phyloP scores from a whole-genome alignment of 2,888 invertebrate genomes.

The Stomorhina lunata region DNA sequence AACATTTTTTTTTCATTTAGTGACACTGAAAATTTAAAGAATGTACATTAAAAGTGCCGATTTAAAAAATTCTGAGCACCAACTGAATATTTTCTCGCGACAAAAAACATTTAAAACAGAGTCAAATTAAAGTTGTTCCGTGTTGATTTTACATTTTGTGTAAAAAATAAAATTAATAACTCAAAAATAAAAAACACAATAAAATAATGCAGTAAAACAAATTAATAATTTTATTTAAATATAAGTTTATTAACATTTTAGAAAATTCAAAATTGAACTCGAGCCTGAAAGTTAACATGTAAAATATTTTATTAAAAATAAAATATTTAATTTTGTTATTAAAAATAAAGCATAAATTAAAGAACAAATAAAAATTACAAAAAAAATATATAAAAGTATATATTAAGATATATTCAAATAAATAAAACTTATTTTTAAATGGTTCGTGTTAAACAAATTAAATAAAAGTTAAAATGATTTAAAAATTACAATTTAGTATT shows the following conservation, averaged over 20 bases:
- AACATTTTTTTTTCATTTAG: no score
- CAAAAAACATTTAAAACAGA: no score
- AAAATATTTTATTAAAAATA: conserved; percentile 44
- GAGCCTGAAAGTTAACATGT: conserved; percentile 42
- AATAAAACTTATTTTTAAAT: conserved; percentile 39
- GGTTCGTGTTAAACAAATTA: conserved; percentile 18
- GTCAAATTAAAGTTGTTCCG: no score
- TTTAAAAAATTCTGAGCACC: no score
- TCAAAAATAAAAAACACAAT: not conserved
- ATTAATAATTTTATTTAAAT: not conserved
- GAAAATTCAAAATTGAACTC: conserved; percentile 22
- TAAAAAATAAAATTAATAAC: not conserved
- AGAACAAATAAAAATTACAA: conserved; percentile 49
- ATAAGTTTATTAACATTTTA: conserved; percentile 30
- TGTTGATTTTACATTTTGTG: no score
- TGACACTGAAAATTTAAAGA: no score
- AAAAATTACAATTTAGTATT: conserved; percentile 67
- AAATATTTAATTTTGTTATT: not conserved
- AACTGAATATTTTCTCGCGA: no score
- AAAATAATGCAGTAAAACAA: not conserved
- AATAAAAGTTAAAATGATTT: conserved; percentile 31
- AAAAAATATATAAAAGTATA: conserved; percentile 37
- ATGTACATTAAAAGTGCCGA: no score
- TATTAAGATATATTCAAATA: conserved; percentile 10
- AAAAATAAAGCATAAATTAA: conserved; percentile 19